Evolutionary conservation across 2,888 invertebrate species (phyloP).

Genomic region (Loripinus fragilis): DNA sequence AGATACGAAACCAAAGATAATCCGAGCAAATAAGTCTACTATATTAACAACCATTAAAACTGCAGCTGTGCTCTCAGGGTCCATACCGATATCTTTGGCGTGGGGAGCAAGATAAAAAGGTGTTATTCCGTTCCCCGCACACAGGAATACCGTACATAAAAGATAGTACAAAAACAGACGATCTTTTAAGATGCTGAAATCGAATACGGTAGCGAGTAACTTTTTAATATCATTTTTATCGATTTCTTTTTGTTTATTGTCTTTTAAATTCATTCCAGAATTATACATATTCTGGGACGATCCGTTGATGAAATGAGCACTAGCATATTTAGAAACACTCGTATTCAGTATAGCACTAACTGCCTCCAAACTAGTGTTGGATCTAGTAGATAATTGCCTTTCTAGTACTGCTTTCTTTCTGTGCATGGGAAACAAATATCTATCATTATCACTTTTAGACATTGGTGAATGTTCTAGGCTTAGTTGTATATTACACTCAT

Average conservation of each 20-base stretch:
- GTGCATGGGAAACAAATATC: too few relatives aligned
- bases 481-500: too few relatives aligned
- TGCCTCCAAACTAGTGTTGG: neutral
- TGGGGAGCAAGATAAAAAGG: slow-evolving; percentile 5
- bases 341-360: neutral
- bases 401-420: neutral
- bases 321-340: neutral
- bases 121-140: neutral
- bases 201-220: neutral
- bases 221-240: neutral
- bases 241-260: neutral
- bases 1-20: slow-evolving; percentile 13
- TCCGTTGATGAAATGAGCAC: neutral
- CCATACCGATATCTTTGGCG: slow-evolving; percentile 5
- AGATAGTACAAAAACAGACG: slow-evolving; percentile 6
- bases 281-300: neutral
- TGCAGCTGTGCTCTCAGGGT: neutral
- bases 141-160: neutral
- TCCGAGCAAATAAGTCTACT: slow-evolving; percentile 1
- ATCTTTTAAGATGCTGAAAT: slow-evolving; percentile 1
- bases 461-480: too few relatives aligned
- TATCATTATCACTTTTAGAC: too few relatives aligned
- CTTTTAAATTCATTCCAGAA: neutral
- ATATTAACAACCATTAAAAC: neutral
- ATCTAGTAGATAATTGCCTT: neutral